Evolutionary conservation across 2,113 vertebrate genomes (phyloP).

Genomic region (Pseudopodoces humilis): DNA sequence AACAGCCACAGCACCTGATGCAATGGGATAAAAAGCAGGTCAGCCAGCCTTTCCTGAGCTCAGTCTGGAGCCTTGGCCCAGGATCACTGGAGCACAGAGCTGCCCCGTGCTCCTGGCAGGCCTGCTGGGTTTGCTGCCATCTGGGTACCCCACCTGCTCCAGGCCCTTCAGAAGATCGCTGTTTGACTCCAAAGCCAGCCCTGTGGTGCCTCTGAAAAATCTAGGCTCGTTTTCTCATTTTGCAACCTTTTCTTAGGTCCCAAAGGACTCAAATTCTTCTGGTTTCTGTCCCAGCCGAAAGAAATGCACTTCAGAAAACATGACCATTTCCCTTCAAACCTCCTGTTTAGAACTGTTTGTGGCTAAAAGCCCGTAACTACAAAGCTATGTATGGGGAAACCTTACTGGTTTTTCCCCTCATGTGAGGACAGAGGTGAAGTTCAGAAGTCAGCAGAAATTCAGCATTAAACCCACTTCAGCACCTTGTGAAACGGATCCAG

Average conservation of each 20-base stretch:
- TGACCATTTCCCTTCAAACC: background rate
- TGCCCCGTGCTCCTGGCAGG: background rate
- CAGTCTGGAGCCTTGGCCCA: background rate
- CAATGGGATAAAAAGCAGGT: background rate
- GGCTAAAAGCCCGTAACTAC: background rate
- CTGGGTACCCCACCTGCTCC: background rate
- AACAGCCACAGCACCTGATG: background rate
- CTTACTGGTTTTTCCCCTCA: background rate
- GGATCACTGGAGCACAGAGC: background rate
- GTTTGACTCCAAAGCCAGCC: background rate
- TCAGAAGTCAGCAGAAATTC: background rate
- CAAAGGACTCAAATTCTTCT: background rate
- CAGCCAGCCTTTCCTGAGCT: background rate
- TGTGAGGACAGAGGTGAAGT: background rate
- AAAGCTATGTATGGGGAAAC: background rate
- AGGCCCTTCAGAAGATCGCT: background rate
- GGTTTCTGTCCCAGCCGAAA: background rate
- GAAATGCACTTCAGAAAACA: background rate
- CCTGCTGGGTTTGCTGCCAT: background rate
- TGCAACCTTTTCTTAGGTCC: background rate
- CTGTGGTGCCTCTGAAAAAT: background rate
- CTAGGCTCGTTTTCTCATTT: background rate
- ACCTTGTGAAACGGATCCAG: background rate
- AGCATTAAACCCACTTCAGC: background rate
- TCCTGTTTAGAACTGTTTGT: background rate